Conservation (phyloP, 2,888 invertebrate genomes). For the Leucophenga montana region DNA sequence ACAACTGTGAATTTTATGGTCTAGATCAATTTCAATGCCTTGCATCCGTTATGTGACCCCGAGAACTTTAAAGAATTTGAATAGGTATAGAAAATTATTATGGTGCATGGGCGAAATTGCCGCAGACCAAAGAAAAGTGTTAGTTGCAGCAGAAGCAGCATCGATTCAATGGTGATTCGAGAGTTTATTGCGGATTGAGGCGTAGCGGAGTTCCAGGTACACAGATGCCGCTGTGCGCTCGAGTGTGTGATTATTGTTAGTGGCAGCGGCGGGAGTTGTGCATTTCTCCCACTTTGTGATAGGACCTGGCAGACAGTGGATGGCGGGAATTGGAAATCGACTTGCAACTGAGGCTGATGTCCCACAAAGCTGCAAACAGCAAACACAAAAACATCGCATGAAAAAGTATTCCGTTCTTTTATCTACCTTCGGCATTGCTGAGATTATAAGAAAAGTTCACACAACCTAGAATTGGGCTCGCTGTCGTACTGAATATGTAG, state of each 20-base stretch:
- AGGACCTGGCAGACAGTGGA: neutral
- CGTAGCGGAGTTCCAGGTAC: slow-evolving; percentile 3
- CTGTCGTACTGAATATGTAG: no score
- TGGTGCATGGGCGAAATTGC: slow-evolving; percentile 50
- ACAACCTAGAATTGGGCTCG: slow-evolving; percentile 6
- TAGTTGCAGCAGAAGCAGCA: slow-evolving; percentile 37
- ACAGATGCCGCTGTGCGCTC: slow-evolving; percentile 38
- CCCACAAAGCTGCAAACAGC: no score
- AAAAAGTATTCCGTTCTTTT: slow-evolving; percentile 13
- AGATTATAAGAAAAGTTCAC: slow-evolving; percentile 12
- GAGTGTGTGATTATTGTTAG: slow-evolving; percentile 18
- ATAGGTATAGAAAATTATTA: slow-evolving; percentile 51
- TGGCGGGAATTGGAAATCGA: neutral
- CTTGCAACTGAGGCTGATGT: neutral
- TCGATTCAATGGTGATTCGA: neutral
- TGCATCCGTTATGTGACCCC: slow-evolving; percentile 54
- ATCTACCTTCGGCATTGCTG: neutral
- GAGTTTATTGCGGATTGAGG: no score
- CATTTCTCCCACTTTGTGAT: neutral
- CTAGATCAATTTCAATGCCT: slow-evolving; percentile 56
- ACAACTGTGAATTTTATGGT: slow-evolving; percentile 43
- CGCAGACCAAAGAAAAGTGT: slow-evolving; percentile 52
- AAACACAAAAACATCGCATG: no score
- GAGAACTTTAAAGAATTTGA: slow-evolving; percentile 54
- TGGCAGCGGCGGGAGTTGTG: neutral